phyloP scores from a whole-genome alignment of 2,888 invertebrate genomes.

The Stictocephala bisonia region DNA sequence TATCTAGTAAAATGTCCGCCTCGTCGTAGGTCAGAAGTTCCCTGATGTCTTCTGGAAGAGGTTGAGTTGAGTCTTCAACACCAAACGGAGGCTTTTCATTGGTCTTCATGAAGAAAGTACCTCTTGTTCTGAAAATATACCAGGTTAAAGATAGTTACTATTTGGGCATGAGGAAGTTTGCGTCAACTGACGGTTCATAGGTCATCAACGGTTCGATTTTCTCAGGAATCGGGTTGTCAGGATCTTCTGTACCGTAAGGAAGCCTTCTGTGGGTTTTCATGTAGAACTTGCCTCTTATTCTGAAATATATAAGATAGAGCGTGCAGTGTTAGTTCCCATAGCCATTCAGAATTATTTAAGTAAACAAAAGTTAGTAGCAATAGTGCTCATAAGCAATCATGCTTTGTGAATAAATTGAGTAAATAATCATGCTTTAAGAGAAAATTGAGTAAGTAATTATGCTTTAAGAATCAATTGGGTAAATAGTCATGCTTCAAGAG shows the following conservation, averaged over 20 bases:
- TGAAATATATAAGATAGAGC: too few relatives aligned
- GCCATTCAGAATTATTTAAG: too few relatives aligned
- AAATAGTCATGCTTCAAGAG: too few relatives aligned
- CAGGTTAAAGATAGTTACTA: too few relatives aligned
- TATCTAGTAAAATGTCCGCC: too few relatives aligned
- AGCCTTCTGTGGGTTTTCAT: background rate
- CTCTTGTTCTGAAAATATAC: constrained; percentile 17
- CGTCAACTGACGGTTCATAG: background rate
- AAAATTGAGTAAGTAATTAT: too few relatives aligned
- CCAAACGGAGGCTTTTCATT: constrained; percentile 7
- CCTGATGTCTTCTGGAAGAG: background rate
- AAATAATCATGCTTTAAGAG: too few relatives aligned
- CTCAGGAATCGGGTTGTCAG: constrained; percentile 6
- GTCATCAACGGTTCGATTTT: background rate
- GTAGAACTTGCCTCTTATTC: constrained; percentile 5
- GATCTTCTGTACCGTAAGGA: constrained; percentile 12
- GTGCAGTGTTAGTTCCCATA: too few relatives aligned
- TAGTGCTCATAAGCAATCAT: too few relatives aligned
- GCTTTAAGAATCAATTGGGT: too few relatives aligned
- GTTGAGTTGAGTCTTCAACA: constrained; percentile 1
- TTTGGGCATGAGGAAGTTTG: constrained; percentile 1
- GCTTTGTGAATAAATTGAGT: too few relatives aligned
- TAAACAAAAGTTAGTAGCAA: too few relatives aligned
- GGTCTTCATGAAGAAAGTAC: constrained; percentile 12
- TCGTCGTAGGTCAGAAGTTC: background rate